phyloP scores from a whole-genome alignment of 1,140 invertebrate species.

The Hestina assimilis region DNA sequence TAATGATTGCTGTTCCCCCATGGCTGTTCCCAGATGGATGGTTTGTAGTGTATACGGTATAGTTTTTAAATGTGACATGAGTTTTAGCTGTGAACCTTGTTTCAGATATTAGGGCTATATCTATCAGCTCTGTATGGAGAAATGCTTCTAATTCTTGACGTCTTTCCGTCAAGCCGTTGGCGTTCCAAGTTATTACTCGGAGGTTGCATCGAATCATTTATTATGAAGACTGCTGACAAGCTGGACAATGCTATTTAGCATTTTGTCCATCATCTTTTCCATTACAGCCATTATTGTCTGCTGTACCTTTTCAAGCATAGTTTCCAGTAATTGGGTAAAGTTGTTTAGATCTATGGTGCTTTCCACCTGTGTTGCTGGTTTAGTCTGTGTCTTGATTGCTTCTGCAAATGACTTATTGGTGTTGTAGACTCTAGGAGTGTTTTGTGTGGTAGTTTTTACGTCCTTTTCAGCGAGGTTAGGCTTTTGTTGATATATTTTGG shows the following conservation, averaged over 20 bases:
- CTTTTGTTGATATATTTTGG: neutral
- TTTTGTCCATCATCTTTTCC: conserved; percentile 1
- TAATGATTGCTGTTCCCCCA: conserved; percentile 24
- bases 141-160: conserved; percentile 15
- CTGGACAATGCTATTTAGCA: conserved; percentile 4
- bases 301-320: neutral
- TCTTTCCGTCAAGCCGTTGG: neutral
- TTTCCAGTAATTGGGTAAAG: neutral
- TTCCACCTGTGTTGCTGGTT: neutral
- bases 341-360: neutral
- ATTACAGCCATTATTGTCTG: neutral
- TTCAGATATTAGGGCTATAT: conserved; percentile 22
- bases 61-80: conserved; percentile 18
- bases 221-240: neutral
- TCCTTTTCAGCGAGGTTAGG: neutral
- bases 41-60: conserved; percentile 15
- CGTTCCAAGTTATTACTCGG: conserved; percentile 2
- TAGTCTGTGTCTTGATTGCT: neutral
- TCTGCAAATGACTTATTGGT: neutral
- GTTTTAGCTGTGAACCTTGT: conserved; percentile 21
- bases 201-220: neutral
- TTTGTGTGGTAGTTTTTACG: neutral
- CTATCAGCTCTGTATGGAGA: conserved; percentile 18
- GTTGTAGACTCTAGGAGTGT: neutral
- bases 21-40: conserved; percentile 24